phyloP scores from a whole-genome alignment of 2,888 invertebrate species.

The Macrostomum cliftonense region DNA sequence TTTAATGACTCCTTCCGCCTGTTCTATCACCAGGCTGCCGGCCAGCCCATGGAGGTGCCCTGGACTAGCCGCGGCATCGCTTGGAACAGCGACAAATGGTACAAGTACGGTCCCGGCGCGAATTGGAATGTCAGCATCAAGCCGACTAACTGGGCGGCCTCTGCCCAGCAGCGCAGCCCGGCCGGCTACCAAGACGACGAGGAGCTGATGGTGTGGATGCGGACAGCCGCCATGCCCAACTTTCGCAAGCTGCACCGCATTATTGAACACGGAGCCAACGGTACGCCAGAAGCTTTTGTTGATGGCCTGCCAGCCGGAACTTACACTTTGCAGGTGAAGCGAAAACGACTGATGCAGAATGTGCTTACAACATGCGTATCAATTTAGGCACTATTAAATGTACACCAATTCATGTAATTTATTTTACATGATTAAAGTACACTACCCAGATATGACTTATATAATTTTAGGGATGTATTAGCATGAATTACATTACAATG shows the following conservation, averaged over 20 bases:
- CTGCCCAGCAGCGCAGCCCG: constrained; percentile 1
- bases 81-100: constrained; percentile 80
- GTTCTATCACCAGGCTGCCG: neutral
- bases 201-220: constrained; percentile 10
- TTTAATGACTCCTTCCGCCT: constrained; percentile 50
- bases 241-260: constrained; percentile 8
- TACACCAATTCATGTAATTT: no score
- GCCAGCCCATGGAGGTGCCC: neutral
- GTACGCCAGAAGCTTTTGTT: neutral
- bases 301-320: constrained; percentile 3
- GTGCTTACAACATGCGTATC: no score
- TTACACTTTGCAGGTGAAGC: constrained; percentile 2
- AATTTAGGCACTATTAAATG: no score
- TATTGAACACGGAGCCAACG: neutral
- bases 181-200: constrained; percentile 8
- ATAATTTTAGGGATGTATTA: no score
- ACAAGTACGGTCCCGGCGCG: constrained; percentile 51
- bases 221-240: constrained; percentile 9
- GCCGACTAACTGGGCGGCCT: constrained; percentile 7
- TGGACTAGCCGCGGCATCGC: constrained; percentile 53
- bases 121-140: constrained; percentile 5
- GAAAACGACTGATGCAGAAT: no score
- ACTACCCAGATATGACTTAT: no score
- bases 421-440: no score
- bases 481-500: no score